phyloP scores from a whole-genome alignment of 2,888 invertebrate genomes.

The Eupithecia tripunctaria region DNA sequence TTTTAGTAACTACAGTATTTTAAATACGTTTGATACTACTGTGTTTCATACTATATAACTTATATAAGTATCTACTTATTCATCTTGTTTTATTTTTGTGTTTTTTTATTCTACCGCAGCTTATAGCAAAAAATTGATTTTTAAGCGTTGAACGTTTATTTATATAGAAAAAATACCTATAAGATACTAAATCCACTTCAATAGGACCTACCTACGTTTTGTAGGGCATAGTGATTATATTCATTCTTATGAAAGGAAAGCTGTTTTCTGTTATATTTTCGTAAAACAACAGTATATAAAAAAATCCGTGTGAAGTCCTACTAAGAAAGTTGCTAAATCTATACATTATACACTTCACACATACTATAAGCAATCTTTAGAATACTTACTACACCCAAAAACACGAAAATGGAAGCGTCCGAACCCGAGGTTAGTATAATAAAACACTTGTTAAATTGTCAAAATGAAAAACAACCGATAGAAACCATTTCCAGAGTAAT shows the following conservation, averaged over 20 bases:
- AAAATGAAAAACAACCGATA: constrained; percentile 27
- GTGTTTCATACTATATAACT: too few species aligned
- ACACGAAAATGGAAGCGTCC: neutral
- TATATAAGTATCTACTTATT: neutral
- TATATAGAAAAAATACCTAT: neutral
- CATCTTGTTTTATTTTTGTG: neutral
- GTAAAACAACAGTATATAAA: neutral
- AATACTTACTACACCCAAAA: neutral
- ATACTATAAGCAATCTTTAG: neutral
- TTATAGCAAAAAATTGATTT: constrained; percentile 42
- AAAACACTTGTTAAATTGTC: constrained; percentile 15
- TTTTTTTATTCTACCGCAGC: neutral
- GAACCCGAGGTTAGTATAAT: neutral
- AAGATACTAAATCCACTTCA: neutral
- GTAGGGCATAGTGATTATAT: neutral
- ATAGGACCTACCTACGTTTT: neutral
- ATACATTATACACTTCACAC: neutral
- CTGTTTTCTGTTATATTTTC: constrained; percentile 3
- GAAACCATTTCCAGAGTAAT: constrained; percentile 40
- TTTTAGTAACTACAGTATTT: neutral
- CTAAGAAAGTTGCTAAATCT: neutral
- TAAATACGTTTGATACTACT: neutral
- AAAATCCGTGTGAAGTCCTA: neutral
- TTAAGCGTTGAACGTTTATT: neutral
- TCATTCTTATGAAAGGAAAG: neutral